A percentile compares a stretch with the other conserved stretches of the same genome.
phyloP scores from a whole-genome alignment of 2,113 vertebrate species.

The Arenaria interpres region DNA sequence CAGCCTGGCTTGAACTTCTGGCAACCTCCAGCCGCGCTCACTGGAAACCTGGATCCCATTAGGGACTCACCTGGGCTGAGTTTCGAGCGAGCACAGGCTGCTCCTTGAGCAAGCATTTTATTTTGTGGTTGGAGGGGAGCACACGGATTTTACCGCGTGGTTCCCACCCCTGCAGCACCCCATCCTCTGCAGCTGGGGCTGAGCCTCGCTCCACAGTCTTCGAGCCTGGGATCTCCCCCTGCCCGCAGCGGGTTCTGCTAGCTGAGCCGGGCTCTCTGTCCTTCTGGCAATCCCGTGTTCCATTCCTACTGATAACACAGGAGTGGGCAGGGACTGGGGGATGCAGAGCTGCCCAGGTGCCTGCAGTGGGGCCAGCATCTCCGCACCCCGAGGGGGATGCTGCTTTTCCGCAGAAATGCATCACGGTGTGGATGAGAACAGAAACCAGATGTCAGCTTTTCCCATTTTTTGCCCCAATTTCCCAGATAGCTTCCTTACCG shows the following conservation, averaged over 20 bases:
- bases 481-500: background rate
- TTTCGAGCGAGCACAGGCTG: fast-evolving
- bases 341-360: background rate
- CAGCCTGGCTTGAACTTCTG: background rate
- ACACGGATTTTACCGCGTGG: fast-evolving
- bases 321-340: background rate
- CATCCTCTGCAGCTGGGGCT: background rate
- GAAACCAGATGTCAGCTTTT: background rate
- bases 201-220: background rate
- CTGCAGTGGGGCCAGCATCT: fast-evolving
- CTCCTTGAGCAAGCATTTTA: background rate
- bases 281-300: background rate
- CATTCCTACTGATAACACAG: fast-evolving
- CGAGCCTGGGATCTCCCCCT: background rate
- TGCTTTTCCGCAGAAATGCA: background rate
- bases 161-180: background rate
- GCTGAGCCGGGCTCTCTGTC: fast-evolving
- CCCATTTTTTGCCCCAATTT: background rate
- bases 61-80: background rate
- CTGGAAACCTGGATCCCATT: background rate
- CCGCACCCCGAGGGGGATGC: fast-evolving
- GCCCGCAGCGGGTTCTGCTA: fast-evolving
- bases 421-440: background rate
- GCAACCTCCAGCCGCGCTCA: background rate
- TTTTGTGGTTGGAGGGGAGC: background rate